Evolutionary conservation across 2,888 invertebrate species (phyloP).

Genomic region (Carcina quercana): DNA sequence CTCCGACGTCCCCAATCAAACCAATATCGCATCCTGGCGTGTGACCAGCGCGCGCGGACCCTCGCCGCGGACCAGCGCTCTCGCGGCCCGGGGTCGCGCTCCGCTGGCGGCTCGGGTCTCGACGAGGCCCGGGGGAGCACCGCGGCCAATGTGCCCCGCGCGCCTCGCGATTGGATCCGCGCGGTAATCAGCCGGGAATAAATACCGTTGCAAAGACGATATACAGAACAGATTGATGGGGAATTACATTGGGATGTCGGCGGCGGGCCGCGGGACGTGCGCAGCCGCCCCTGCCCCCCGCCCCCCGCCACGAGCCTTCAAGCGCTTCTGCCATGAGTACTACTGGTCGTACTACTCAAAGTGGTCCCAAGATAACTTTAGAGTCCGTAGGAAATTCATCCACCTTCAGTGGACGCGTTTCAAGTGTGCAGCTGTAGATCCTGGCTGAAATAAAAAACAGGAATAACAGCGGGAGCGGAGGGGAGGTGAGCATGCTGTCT

Average conservation of each 20-base stretch:
- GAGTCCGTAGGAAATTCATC: too few species aligned
- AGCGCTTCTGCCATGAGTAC: too few species aligned
- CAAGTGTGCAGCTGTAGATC: too few species aligned
- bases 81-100: slow-evolving; percentile 18
- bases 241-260: slow-evolving; percentile 38
- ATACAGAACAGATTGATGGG: slow-evolving; percentile 41
- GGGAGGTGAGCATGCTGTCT: too few species aligned
- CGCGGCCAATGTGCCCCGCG: slow-evolving; percentile 44
- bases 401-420: too few species aligned
- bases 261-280: slow-evolving; percentile 19
- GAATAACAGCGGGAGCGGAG: too few species aligned
- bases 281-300: slow-evolving; percentile 23
- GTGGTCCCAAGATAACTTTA: too few species aligned
- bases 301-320: too few species aligned
- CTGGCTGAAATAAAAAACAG: too few species aligned
- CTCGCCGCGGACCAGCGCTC: neutral
- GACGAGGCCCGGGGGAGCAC: slow-evolving; percentile 43
- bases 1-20: slow-evolving; percentile 47
- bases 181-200: slow-evolving; percentile 55
- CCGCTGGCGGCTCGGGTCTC: slow-evolving; percentile 32
- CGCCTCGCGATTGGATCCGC: slow-evolving; percentile 47
- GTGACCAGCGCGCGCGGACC: slow-evolving; percentile 10
- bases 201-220: slow-evolving; percentile 50
- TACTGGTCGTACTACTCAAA: too few species aligned
- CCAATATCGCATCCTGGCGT: slow-evolving; percentile 50